phyloP scores from a whole-genome alignment of 2,113 vertebrate species.

The Ophiodon elongatus region DNA sequence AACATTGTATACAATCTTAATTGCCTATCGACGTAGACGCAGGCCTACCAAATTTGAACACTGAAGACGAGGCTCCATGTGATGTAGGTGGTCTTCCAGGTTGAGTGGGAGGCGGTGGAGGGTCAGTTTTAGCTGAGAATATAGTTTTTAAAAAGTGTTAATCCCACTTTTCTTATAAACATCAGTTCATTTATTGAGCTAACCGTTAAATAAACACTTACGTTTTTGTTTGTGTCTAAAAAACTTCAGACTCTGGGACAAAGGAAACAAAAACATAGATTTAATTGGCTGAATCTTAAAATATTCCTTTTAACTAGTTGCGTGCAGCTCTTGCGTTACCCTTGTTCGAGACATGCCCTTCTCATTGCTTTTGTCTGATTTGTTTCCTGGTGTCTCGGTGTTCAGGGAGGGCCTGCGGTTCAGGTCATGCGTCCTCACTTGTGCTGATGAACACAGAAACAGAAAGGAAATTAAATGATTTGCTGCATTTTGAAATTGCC shows the following conservation, averaged over 20 bases:
- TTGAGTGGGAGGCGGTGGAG: conserved; percentile 37
- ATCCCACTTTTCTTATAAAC: not conserved
- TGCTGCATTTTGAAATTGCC: not conserved
- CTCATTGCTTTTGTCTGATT: conserved; percentile 46
- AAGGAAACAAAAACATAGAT: conserved; percentile 4
- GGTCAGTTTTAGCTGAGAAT: conserved; percentile 62
- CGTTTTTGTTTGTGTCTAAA: conserved; percentile 76
- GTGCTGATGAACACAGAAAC: conserved; percentile 39
- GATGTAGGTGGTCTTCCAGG: conserved; percentile 42
- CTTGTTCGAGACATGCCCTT: conserved; percentile 71
- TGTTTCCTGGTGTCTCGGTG: conserved; percentile 36
- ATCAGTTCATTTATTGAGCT: not conserved
- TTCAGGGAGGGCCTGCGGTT: conserved; percentile 22
- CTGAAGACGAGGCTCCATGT: conserved; percentile 17
- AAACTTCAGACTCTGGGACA: conserved; percentile 79
- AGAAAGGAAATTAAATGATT: not conserved
- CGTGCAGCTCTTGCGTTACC: conserved; percentile 51
- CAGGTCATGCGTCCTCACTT: conserved; percentile 10
- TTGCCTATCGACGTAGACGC: not conserved
- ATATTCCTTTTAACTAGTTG: rapidly evolving
- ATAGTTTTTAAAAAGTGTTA: conserved; percentile 22
- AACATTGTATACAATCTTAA: not conserved
- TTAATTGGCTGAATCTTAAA: not conserved
- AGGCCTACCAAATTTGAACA: conserved; percentile 78
- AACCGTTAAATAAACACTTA: conserved; percentile 57